Conservation (phyloP, 1,140 invertebrate species). For the Neocloeon triangulifer region DNA sequence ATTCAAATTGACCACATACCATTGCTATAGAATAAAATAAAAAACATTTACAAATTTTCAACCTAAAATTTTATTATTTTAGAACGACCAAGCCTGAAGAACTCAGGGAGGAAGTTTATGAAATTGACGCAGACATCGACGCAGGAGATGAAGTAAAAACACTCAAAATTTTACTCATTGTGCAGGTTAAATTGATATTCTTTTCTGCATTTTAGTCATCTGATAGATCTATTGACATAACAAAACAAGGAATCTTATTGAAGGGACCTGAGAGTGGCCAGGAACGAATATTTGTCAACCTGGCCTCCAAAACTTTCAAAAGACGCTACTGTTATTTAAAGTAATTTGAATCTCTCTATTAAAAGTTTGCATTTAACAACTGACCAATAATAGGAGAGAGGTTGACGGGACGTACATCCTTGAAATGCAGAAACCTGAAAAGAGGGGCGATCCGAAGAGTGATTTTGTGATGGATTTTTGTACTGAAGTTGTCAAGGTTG, state of each 20-base stretch:
- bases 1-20: too few relatives aligned
- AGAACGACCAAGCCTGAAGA: conserved; percentile 35
- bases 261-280: conserved; percentile 70
- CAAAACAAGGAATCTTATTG: conserved; percentile 71
- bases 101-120: conserved; percentile 60
- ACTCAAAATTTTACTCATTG: conserved; percentile 2
- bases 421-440: conserved; percentile 82
- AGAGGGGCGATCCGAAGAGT: conserved; percentile 67
- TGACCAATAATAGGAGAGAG: conserved; percentile 52
- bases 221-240: conserved; percentile 33
- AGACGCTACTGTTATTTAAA: conserved; percentile 63
- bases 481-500: conserved; percentile 60
- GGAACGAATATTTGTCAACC: conserved; percentile 64
- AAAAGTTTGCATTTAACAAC: conserved; percentile 5
- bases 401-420: conserved; percentile 76
- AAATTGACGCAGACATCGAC: conserved; percentile 68
- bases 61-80: conserved; percentile 10
- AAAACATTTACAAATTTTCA: conserved; percentile 14
- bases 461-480: conserved; percentile 88
- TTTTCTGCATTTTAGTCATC: neutral
- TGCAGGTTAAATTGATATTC: neutral
- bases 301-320: conserved; percentile 77
- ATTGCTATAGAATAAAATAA: too few relatives aligned
- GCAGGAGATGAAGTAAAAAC: conserved; percentile 51
- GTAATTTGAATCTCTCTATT: conserved; percentile 9